A percentile compares a stretch with the other conserved stretches of the same genome.
Evolutionary conservation across 2,113 vertebrate species (phyloP).

Genomic region (Leptobrachium leishanense): DNA sequence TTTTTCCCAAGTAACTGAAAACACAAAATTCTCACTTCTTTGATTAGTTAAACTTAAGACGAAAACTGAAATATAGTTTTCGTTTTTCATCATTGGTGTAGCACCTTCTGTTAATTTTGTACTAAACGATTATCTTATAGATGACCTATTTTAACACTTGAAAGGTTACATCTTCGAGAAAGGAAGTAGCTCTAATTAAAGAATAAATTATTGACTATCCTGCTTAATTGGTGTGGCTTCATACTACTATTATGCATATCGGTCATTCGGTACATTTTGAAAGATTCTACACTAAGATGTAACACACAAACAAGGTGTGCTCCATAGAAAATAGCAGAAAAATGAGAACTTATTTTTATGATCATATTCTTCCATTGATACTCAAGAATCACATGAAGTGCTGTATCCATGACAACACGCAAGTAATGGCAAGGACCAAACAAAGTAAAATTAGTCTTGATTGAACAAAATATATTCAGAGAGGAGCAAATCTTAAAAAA

Average conservation of each 20-base stretch:
- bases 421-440: conserved; percentile 72
- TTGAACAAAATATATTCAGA: conserved; percentile 58
- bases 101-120: conserved; percentile 42
- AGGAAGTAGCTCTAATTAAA: conserved; percentile 69
- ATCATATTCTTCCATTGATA: conserved; percentile 69
- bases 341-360: conserved; percentile 53
- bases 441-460: conserved; percentile 68
- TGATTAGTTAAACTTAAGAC: too few species aligned
- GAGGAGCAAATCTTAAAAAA: conserved; percentile 51
- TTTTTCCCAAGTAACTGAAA: too few species aligned
- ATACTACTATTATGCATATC: conserved; percentile 68
- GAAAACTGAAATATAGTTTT: too few species aligned
- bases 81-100: too few species aligned
- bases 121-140: conserved; percentile 63
- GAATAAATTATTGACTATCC: conserved; percentile 71
- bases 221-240: conserved; percentile 64
- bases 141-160: conserved; percentile 67
- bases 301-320: conserved; percentile 52
- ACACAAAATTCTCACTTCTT: too few species aligned
- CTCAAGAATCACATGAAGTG: conserved; percentile 70
- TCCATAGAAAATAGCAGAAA: conserved; percentile 50
- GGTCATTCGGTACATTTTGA: conserved; percentile 69
- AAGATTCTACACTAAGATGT: conserved; percentile 63
- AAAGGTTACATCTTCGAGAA: conserved; percentile 67
- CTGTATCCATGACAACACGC: conserved; percentile 74